Base-by-base conservation (phyloP, 2,888 invertebrate species). In the Nephrotoma appendiculata region DNA sequence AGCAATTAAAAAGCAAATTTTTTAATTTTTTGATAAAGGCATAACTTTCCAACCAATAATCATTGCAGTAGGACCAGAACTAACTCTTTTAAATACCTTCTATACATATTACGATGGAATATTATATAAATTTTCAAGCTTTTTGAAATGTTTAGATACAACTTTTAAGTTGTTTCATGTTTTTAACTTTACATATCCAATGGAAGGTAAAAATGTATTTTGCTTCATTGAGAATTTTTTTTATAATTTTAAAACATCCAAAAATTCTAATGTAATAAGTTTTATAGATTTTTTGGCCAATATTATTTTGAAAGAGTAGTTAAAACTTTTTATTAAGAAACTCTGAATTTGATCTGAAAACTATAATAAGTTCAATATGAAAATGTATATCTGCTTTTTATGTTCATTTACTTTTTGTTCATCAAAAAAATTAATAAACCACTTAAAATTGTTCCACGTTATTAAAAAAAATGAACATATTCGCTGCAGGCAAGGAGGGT, bases 41-140 rank as follows among this genome's bases (percentile, higher is more conserved):
- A 31, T 87, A 1, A 86, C 86, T 7, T 43, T 87, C 11, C 87
- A 87, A 19, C 87, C 87, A 5, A 5, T 87, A 1, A 85, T 87
- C 7, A 87, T 87, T 7, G 86, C 6, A 6, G 19, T 86, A 15
- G 86, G 86, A 44, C 4, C 42, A 44, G n/a, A 86, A 5, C 0
- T 15, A 4, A 15, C 19, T 7, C 5, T 7, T n/a, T 44, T 86
- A 12, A 7, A 86, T 9, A 19, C 3, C 4, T 71, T 71, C 19
- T 71, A 9, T 15, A 71, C 71, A 71, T 71, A 31, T 15, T 71
- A 71, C 71, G 19, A 71, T 41, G 71, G 71, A 31, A 71, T 71
- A 71, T 41, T 71, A 19, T 71, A 71, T 15, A 71, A 71, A 19
- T 71, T 71, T 71, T 4, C 19, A 19, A 31, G 19, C 19, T 71